Evolutionary conservation across 2,113 vertebrate species (phyloP).

Genomic region (Varanus salvator): DNA sequence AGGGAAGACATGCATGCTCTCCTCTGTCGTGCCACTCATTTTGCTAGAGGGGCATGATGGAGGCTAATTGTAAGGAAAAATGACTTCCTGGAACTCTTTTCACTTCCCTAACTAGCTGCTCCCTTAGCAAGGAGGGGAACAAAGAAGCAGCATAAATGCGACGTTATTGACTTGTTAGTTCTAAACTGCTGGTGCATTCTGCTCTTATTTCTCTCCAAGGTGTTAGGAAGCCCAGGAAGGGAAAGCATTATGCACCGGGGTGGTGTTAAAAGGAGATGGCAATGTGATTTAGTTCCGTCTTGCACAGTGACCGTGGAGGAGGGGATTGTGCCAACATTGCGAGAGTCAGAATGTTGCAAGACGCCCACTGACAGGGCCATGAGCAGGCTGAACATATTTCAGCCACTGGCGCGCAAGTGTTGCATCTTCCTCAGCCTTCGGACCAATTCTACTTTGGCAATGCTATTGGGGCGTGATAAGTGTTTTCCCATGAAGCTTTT

Average conservation of each 20-base stretch:
- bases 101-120: conserved; percentile 5
- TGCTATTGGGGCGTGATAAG: too few species aligned
- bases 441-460: too few species aligned
- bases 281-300: neutral
- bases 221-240: conserved; percentile 40
- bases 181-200: neutral
- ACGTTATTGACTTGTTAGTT: conserved; percentile 36
- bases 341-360: neutral
- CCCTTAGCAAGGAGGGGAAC: conserved; percentile 40
- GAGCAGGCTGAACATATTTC: too few species aligned
- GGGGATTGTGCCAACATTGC: neutral
- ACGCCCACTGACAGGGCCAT: neutral
- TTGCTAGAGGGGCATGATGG: conserved; percentile 28
- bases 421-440: too few species aligned
- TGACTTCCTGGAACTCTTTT: conserved; percentile 35
- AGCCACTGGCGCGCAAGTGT: too few species aligned
- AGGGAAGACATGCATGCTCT: conserved; percentile 12
- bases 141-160: conserved; percentile 27
- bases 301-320: neutral
- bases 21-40: conserved; percentile 43
- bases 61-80: conserved; percentile 42
- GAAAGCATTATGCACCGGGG: conserved; percentile 11
- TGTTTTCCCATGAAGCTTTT: too few species aligned
- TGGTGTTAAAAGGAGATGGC: neutral
- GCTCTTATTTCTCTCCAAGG: conserved; percentile 17